Evolutionary conservation across 2,888 invertebrate genomes (phyloP).

Genomic region (Chymomyza caudatula): DNA sequence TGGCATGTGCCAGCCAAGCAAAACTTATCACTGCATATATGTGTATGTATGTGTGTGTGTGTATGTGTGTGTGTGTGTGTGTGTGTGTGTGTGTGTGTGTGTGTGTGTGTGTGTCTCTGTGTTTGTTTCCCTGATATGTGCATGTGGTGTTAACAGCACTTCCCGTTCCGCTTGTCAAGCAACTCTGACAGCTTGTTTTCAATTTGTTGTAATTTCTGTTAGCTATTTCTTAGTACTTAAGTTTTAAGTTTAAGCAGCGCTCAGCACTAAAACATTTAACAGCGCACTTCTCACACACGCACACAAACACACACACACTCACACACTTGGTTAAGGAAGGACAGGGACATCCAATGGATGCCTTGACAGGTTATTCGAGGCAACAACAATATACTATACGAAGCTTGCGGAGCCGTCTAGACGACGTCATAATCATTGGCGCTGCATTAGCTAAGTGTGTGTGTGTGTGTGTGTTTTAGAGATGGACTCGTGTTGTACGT

Average conservation of each 20-base stretch:
- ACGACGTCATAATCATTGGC: neutral
- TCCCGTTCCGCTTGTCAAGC: constrained; percentile 40
- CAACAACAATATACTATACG: neutral
- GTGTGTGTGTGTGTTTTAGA: neutral
- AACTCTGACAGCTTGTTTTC: constrained; percentile 13
- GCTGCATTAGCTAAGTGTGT: neutral
- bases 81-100: constrained; percentile 5
- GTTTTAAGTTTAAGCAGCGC: neutral
- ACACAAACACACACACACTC: neutral
- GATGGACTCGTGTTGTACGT: neutral
- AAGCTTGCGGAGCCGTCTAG: neutral
- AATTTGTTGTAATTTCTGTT: constrained; percentile 2
- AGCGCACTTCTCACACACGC: neutral
- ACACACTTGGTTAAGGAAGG: too few relatives aligned
- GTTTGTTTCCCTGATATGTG: neutral
- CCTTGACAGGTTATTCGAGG: neutral
- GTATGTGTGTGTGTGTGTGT: neutral
- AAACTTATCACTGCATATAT: constrained; percentile 1
- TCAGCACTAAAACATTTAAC: neutral
- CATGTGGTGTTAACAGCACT: constrained; percentile 23
- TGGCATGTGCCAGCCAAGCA: constrained; percentile 31
- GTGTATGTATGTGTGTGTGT: neutral
- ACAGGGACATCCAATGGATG: neutral
- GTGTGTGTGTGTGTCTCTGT: constrained; percentile 15
- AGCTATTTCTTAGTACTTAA: neutral